A percentile compares a stretch with the other conserved stretches of the same genome.
phyloP scores from a whole-genome alignment of 2,888 invertebrate genomes.

The Agriopis aurantiaria region DNA sequence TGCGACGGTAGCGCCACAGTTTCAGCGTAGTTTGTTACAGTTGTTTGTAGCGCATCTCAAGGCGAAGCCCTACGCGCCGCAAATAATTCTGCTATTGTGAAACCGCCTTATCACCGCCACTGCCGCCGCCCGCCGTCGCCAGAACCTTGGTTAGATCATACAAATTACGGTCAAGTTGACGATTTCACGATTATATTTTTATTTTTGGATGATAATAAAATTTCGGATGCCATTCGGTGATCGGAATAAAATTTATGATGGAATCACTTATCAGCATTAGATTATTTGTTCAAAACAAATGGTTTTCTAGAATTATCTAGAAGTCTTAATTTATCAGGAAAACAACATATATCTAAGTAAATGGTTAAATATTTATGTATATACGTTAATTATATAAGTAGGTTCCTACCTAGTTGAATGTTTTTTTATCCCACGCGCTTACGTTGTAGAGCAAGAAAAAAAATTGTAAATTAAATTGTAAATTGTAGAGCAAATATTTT shows the following conservation, averaged over 20 bases:
- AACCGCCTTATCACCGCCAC: slow-evolving; percentile 77
- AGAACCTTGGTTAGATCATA: slow-evolving; percentile 81
- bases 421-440: too few relatives aligned
- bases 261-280: slow-evolving; percentile 41
- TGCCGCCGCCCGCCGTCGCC: slow-evolving; percentile 56
- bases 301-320: slow-evolving; percentile 7
- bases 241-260: slow-evolving; percentile 36
- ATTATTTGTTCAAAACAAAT: slow-evolving; percentile 33
- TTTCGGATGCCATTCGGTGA: slow-evolving; percentile 55
- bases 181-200: slow-evolving; percentile 75
- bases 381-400: background rate
- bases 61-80: slow-evolving; percentile 79
- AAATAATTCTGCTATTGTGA: slow-evolving; percentile 87
- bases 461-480: too few relatives aligned
- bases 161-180: slow-evolving; percentile 86
- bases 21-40: slow-evolving; percentile 77
- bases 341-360: background rate
- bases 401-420: too few relatives aligned
- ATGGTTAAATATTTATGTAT: background rate
- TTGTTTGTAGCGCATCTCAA: slow-evolving; percentile 85
- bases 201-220: slow-evolving; percentile 73
- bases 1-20: slow-evolving; percentile 63
- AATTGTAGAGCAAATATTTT: too few relatives aligned
- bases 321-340: background rate
- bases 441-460: too few relatives aligned